phyloP scores from a whole-genome alignment of 2,888 invertebrate genomes.

The Drosophila helvetica region DNA sequence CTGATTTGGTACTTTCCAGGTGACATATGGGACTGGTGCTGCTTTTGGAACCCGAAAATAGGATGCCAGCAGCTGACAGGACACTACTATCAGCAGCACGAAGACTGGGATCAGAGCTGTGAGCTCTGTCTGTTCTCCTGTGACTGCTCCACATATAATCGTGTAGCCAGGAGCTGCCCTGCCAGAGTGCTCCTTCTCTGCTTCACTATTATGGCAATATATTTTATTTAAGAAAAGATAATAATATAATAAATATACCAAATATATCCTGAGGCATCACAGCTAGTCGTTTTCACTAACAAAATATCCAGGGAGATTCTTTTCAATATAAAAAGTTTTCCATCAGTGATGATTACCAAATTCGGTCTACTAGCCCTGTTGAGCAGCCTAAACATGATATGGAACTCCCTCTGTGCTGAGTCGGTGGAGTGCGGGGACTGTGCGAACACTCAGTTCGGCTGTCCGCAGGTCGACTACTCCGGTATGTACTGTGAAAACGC shows the following conservation, averaged over 20 bases:
- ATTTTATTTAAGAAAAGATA: neutral
- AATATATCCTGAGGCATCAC: too few species aligned
- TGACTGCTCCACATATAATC: neutral
- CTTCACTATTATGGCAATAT: neutral
- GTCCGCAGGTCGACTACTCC: neutral
- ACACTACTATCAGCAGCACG: conserved; percentile 1
- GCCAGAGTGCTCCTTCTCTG: neutral
- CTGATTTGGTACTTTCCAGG: neutral
- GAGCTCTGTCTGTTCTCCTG: conserved; percentile 18
- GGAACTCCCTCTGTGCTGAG: neutral
- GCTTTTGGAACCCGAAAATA: conserved; percentile 6
- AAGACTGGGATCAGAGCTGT: conserved; percentile 9
- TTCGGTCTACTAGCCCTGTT: neutral
- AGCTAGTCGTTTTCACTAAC: too few species aligned
- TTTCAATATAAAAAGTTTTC: neutral
- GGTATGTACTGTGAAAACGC: neutral
- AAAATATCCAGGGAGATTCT: neutral
- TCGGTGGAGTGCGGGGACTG: neutral
- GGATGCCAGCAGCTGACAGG: conserved; percentile 24
- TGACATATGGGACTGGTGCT: conserved; percentile 4
- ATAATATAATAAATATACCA: neutral
- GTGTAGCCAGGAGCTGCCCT: neutral
- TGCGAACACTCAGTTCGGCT: neutral
- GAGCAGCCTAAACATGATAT: neutral
- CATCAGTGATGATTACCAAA: neutral